phyloP scores from a whole-genome alignment of 1,140 invertebrate species.

The Penaeus japonicus region DNA sequence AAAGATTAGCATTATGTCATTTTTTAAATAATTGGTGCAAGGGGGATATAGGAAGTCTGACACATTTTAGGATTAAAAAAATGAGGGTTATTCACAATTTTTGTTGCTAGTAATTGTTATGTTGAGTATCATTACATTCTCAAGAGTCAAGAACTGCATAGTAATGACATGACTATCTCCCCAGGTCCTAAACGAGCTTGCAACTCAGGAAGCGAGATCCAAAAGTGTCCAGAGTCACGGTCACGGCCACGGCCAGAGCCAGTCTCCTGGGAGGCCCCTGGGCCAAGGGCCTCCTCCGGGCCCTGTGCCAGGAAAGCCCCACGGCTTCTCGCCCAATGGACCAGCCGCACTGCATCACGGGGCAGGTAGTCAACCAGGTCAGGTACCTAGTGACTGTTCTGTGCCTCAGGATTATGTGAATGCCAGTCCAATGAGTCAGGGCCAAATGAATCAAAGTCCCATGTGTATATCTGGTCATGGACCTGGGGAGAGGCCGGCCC shows the following conservation, averaged over 20 bases:
- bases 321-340: background rate
- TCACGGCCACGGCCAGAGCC: slow-evolving; percentile 24
- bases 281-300: background rate
- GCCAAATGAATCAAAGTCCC: background rate
- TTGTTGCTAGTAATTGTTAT: no score
- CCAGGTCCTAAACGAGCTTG: slow-evolving; percentile 48
- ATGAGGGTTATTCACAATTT: no score
- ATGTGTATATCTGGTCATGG: background rate
- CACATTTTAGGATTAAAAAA: no score
- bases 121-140: no score
- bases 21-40: no score
- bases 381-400: slow-evolving; percentile 9
- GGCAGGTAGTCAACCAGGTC: background rate
- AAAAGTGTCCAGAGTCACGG: slow-evolving; percentile 35
- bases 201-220: slow-evolving; percentile 45
- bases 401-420: background rate
- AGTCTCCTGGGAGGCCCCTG: background rate
- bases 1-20: no score
- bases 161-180: no score
- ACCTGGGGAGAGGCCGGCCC: slow-evolving; percentile 33
- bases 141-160: no score
- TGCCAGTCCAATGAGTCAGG: background rate
- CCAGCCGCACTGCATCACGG: background rate
- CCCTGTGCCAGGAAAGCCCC: background rate
- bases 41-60: no score